These are phyloP conservation scores for Aethina tumida DNA, from an alignment of 1,140 invertebrate genomes.

Conservation along the genomic window DNA sequence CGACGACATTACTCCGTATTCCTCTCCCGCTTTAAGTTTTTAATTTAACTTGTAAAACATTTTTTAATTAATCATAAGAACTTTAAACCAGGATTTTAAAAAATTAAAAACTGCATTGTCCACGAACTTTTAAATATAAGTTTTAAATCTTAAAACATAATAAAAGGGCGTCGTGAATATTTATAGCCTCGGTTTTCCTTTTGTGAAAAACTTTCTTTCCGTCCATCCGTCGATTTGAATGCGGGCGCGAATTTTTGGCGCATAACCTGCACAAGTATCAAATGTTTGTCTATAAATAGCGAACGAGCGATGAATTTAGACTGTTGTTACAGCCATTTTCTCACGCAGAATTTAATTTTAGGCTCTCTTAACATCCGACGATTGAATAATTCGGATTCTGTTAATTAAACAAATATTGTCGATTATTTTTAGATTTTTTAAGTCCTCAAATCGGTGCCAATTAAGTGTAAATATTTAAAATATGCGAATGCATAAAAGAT, in stretches of 20 bases:
- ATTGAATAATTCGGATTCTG: slow-evolving; percentile 9
- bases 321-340: slow-evolving; percentile 9
- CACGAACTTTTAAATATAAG: neutral
- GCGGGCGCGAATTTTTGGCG: neutral
- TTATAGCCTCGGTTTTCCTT: neutral
- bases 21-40: no score
- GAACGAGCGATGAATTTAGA: slow-evolving; percentile 13
- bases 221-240: neutral
- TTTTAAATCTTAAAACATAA: neutral
- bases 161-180: neutral
- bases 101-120: no score
- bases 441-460: neutral
- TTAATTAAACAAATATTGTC: slow-evolving; percentile 4
- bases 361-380: neutral
- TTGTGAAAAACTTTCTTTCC: no score
- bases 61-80: no score
- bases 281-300: slow-evolving; percentile 14
- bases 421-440: neutral
- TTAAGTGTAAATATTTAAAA: slow-evolving; percentile 2
- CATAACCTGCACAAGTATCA: slow-evolving; percentile 13
- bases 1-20: no score
- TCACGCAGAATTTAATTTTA: slow-evolving; percentile 11
- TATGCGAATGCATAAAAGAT: no score
- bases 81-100: no score
- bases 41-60: no score